Conservation (phyloP, 1,140 invertebrate species). For the Lysiphlebus fabarum region DNA sequence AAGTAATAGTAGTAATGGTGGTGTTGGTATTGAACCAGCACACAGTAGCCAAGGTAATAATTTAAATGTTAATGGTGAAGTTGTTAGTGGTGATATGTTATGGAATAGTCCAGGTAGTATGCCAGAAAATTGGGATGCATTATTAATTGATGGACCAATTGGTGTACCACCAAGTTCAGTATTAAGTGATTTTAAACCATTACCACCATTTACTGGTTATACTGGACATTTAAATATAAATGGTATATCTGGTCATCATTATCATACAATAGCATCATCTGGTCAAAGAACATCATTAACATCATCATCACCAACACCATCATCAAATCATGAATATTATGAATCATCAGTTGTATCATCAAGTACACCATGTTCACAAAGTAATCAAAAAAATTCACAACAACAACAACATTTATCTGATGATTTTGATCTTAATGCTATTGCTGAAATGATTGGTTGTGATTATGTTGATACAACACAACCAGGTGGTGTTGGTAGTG, state of each 20-base stretch:
- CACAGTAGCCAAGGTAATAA: slow-evolving; percentile 47
- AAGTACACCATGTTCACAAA: slow-evolving; percentile 50
- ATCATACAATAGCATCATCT: slow-evolving; percentile 71
- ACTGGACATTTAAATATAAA: slow-evolving; percentile 79
- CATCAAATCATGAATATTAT: slow-evolving; percentile 50
- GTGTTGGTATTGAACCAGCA: slow-evolving; percentile 45
- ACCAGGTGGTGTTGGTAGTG: slow-evolving; percentile 62
- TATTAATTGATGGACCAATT: slow-evolving; percentile 50
- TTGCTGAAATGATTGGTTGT: slow-evolving; percentile 82
- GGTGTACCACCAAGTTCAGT: slow-evolving; percentile 45
- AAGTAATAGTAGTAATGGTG: neutral
- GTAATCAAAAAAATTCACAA: slow-evolving; percentile 38
- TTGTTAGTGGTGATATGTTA: slow-evolving; percentile 57
- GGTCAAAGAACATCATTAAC: slow-evolving; percentile 44
- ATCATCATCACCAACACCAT: slow-evolving; percentile 48
- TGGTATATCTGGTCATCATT: slow-evolving; percentile 81
- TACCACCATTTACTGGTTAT: slow-evolving; percentile 82
- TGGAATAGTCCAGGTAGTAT: slow-evolving; percentile 54
- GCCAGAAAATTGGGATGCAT: slow-evolving; percentile 53
- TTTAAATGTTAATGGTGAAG: slow-evolving; percentile 45
- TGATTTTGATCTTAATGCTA: slow-evolving; percentile 78
- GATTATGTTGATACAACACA: slow-evolving; percentile 86
- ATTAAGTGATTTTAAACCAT: slow-evolving; percentile 79
- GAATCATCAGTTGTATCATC: slow-evolving; percentile 50
- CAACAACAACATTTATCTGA: slow-evolving; percentile 45